phyloP scores from a whole-genome alignment of 2,113 vertebrate species.

The Bubo scandiacus region DNA sequence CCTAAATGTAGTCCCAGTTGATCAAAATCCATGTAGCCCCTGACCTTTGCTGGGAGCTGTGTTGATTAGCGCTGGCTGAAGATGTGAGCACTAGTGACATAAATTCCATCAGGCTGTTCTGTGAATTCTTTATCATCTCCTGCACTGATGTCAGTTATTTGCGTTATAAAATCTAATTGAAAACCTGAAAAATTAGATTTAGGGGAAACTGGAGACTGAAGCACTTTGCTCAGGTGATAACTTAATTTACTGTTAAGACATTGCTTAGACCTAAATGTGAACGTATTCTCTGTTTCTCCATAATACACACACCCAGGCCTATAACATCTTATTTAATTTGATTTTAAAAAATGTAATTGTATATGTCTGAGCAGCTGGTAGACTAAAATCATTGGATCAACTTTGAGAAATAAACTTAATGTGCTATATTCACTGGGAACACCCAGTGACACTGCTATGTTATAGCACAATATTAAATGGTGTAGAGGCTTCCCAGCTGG shows the following conservation, averaged over 20 bases:
- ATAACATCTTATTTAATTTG: not conserved
- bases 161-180: not conserved
- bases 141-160: not conserved
- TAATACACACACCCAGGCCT: not conserved
- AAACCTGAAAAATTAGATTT: slow-evolving; percentile 14
- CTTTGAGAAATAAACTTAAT: not conserved
- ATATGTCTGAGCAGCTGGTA: not conserved
- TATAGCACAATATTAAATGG: not conserved
- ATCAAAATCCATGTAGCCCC: not conserved
- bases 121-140: not conserved
- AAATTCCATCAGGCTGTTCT: not conserved
- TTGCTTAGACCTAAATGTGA: not conserved
- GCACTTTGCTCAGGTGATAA: slow-evolving; percentile 28
- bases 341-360: not conserved
- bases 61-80: not conserved
- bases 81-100: not conserved
- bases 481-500: not conserved
- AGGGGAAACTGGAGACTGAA: not conserved
- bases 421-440: not conserved
- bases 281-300: not conserved
- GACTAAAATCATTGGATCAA: not conserved
- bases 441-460: not conserved
- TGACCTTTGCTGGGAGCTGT: not conserved
- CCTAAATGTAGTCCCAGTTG: not conserved
- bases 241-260: not conserved